Evolutionary conservation across 2,888 invertebrate genomes (phyloP), one percentile per base, ranked within the genome.

Genomic region (Lypha dubia): DNA sequence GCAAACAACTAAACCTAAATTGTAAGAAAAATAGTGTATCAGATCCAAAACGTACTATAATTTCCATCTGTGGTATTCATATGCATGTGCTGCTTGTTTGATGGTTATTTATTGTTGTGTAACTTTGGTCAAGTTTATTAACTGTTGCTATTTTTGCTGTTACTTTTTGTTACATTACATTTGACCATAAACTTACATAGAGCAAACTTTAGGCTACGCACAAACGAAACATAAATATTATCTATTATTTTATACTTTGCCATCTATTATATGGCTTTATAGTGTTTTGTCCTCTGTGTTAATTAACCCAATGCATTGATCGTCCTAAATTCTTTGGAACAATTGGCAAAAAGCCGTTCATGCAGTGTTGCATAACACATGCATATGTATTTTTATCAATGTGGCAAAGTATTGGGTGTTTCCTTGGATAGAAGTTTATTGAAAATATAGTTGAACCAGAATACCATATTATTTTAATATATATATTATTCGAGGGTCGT

Each of bases 271-370:
- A 63, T 32, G 65, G 32, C 44, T 44, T 60, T 56, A 35, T 41
- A 13, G 46, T 38, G 11, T 58, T 38, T n/a, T 60, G 38, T 73
- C 22, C 15, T 44, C 41, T 65, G 60, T 38, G 35, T 38, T 38
- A 38, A 38, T 38, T 38, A 53, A 56, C 44, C 63, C 44, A 68
- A 56, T 76, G 76, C 76, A 82, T 76, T 82, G 76, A 76, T 76
- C 67, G 70, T 73, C 67, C 77, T 60, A 73, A 67, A 77, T 77
- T 73, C 53, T 53, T 53, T 77, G 71, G 56, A 60, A 35, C 71
- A 82, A 56, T 20, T 38, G 35, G 35, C 35, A n/a, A n/a, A n/a
- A n/a, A n/a, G n/a, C n/a, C n/a, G n/a, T n/a, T n/a, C n/a, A n/a
- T n/a, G n/a, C n/a, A n/a, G n/a, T n/a, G n/a, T n/a, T n/a, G n/a